These are phyloP conservation scores for Anthrax anthrax DNA, from an alignment of 2,888 invertebrate genomes.

Conservation along the genomic window DNA sequence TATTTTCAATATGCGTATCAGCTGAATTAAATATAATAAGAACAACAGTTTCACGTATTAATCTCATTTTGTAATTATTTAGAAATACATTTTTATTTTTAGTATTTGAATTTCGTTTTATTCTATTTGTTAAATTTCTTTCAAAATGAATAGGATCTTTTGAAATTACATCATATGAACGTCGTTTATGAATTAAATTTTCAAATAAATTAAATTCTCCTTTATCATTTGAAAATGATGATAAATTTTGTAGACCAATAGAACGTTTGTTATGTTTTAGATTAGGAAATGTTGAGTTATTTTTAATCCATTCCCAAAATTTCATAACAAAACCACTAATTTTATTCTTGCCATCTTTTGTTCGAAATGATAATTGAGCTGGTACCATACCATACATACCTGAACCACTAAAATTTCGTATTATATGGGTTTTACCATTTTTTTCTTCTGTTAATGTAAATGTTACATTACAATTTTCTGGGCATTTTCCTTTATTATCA, in stretches of 20 bases:
- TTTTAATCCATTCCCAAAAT: slow-evolving; percentile 61
- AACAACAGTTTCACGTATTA: slow-evolving; percentile 58
- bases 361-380: slow-evolving; percentile 48
- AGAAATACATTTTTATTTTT: slow-evolving; percentile 12
- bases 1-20: slow-evolving; percentile 59
- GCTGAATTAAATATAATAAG: slow-evolving; percentile 63
- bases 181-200: slow-evolving; percentile 23
- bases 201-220: slow-evolving; percentile 24
- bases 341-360: slow-evolving; percentile 36
- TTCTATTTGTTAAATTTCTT: slow-evolving; percentile 14
- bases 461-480: slow-evolving; percentile 48
- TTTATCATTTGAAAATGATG: background rate
- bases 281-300: slow-evolving; percentile 9
- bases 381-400: slow-evolving; percentile 61
- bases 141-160: slow-evolving; percentile 9
- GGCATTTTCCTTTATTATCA: slow-evolving; percentile 57
- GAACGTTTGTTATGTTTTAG: slow-evolving; percentile 4
- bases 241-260: slow-evolving; percentile 13
- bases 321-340: slow-evolving; percentile 65
- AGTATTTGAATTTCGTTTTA: background rate
- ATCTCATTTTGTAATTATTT: slow-evolving; percentile 34
- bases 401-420: slow-evolving; percentile 47
- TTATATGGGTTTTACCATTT: slow-evolving; percentile 38
- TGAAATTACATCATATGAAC: slow-evolving; percentile 19
- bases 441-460: slow-evolving; percentile 43